phyloP scores from a whole-genome alignment of 2,113 vertebrate species.

The Chunga burmeisteri region DNA sequence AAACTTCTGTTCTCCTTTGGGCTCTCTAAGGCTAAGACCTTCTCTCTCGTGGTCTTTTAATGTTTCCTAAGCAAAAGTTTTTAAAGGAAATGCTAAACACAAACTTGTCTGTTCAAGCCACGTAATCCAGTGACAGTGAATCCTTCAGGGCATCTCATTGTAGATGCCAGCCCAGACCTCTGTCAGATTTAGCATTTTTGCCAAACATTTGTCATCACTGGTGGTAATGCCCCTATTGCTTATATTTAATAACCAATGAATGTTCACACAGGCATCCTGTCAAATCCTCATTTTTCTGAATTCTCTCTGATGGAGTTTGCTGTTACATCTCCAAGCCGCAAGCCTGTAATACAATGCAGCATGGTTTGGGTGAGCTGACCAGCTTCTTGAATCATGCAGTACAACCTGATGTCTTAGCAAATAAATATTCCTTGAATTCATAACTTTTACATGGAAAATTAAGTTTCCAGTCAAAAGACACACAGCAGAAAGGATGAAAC shows the following conservation, averaged over 20 bases:
- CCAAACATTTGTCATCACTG: not conserved
- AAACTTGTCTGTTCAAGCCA: not conserved
- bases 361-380: not conserved
- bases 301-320: not conserved
- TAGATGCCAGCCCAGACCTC: not conserved
- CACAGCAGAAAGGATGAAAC: not conserved
- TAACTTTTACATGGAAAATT: not conserved
- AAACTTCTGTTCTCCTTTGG: not conserved
- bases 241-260: not conserved
- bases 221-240: not conserved
- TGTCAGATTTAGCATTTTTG: not conserved
- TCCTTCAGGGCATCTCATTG: not conserved
- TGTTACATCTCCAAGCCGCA: not conserved
- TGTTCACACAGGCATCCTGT: not conserved
- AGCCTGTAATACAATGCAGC: not conserved
- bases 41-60: not conserved
- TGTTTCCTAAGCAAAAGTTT: not conserved
- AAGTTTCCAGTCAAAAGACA: not conserved
- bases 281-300: constrained; percentile 7
- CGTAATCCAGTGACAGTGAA: not conserved
- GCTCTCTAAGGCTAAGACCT: not conserved
- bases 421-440: not conserved
- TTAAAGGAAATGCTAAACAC: not conserved
- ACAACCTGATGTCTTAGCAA: not conserved
- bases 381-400: not conserved